Percentiles rank a stretch among this genome's conserved stretches.
Conservation (phyloP, 2,113 vertebrate species). For the Hippoglossus stenolepis region DNA sequence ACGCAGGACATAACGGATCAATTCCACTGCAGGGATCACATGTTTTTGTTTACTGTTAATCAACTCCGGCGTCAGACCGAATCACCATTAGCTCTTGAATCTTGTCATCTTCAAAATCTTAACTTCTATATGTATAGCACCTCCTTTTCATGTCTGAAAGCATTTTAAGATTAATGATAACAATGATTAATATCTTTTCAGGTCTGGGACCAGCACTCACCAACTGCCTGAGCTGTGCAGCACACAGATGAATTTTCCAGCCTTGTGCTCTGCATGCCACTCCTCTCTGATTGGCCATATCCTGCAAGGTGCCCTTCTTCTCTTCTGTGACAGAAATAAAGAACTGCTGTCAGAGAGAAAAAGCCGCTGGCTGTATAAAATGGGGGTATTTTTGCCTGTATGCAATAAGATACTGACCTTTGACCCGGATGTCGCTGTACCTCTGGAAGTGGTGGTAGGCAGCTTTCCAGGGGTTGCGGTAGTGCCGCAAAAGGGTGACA, state of each 20-base stretch:
- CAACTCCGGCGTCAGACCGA: no score
- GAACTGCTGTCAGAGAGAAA: not conserved
- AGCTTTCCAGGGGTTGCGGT: constrained; percentile 98
- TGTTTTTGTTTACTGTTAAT: no score
- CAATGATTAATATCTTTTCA: not conserved
- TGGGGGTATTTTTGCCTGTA: no score
- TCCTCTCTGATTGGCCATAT: constrained; percentile 97
- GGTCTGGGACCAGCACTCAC: constrained; percentile 81
- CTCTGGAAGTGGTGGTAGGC: constrained; percentile 99
- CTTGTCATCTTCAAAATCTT: no score
- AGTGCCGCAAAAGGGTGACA: constrained; percentile 94
- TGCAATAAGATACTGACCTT: constrained; percentile 85
- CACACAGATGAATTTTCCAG: constrained; percentile 98
- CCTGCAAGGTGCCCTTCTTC: constrained; percentile 95
- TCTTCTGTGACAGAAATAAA: constrained; percentile 85
- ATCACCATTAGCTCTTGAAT: no score
- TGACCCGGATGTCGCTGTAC: constrained; percentile 95
- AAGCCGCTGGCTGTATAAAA: not conserved
- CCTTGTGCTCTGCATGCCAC: constrained; percentile 96
- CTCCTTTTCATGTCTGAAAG: no score
- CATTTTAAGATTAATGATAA: no score
- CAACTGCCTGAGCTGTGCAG: constrained; percentile 95
- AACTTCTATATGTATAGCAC: no score
- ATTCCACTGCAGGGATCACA: no score
- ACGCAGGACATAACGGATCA: no score